Evolutionary conservation across 1,140 invertebrate genomes (phyloP).

Genomic region (Drosophila oshimai): DNA sequence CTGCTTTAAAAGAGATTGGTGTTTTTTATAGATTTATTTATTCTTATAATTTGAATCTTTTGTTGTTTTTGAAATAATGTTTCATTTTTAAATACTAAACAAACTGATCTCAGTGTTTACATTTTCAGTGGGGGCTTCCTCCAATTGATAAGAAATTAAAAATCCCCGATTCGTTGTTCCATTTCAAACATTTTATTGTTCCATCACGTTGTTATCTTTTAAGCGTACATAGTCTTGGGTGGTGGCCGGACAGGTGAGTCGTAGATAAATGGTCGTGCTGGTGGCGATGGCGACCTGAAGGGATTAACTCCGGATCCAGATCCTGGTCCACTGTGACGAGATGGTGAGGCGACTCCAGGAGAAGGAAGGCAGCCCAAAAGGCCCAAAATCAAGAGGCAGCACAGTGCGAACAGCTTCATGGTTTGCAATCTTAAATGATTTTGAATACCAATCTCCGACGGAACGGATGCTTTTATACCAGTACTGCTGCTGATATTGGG

Average conservation of each 20-base stretch:
- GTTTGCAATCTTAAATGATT: background rate
- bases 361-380: constrained; percentile 21
- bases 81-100: background rate
- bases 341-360: constrained; percentile 11
- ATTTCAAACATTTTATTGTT: constrained; percentile 3
- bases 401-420: constrained; percentile 51
- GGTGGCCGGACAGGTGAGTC: constrained; percentile 41
- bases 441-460: background rate
- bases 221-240: constrained; percentile 58
- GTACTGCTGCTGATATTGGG: background rate
- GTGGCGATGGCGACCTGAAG: background rate
- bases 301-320: constrained; percentile 18
- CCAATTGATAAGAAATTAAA: constrained; percentile 2
- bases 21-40: no score
- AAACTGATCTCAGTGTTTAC: background rate
- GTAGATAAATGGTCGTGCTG: constrained; percentile 40
- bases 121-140: background rate
- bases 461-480: constrained; percentile 30
- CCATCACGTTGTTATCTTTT: background rate
- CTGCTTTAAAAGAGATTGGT: background rate
- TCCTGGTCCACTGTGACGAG: constrained; percentile 46
- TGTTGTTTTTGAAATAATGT: no score
- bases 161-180: background rate
- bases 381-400: constrained; percentile 30
- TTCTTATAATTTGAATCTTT: no score